Conservation (phyloP, 2,797 vertebrate genomes). For the Pachyuromys duprasi region DNA sequence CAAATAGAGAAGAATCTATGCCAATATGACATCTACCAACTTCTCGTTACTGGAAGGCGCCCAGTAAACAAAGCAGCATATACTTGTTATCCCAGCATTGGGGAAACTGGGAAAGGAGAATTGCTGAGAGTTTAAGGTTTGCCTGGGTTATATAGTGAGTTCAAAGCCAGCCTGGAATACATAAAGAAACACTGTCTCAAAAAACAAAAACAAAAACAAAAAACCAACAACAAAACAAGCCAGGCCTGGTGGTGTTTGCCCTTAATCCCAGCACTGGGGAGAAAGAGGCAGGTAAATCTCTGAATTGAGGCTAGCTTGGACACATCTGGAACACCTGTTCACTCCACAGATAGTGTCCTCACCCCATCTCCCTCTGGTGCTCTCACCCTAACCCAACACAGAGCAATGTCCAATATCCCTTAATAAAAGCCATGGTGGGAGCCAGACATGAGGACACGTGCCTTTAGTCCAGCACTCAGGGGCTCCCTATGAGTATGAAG, state of each 20-base stretch:
- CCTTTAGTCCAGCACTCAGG: not conserved
- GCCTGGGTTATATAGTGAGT: not conserved
- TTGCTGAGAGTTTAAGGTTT: not conserved
- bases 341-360: not conserved
- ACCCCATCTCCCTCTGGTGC: not conserved
- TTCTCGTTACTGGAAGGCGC: constrained; percentile 23
- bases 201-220: no score
- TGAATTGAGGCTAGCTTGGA: not conserved
- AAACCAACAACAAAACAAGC: not conserved
- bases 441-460: not conserved
- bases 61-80: not conserved
- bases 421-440: not conserved
- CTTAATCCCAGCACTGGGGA: not conserved
- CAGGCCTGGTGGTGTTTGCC: no score
- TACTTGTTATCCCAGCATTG: not conserved
- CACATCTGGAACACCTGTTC: not conserved
- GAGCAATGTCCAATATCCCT: not conserved
- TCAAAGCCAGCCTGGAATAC: not conserved
- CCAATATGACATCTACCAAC: not conserved
- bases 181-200: not conserved
- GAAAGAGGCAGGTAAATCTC: not conserved
- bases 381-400: not conserved
- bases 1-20: not conserved
- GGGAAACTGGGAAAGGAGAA: no score
- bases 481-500: not conserved